Evolutionary conservation across 2,113 vertebrate genomes (phyloP).

Genomic region (Pedetes capensis): DNA sequence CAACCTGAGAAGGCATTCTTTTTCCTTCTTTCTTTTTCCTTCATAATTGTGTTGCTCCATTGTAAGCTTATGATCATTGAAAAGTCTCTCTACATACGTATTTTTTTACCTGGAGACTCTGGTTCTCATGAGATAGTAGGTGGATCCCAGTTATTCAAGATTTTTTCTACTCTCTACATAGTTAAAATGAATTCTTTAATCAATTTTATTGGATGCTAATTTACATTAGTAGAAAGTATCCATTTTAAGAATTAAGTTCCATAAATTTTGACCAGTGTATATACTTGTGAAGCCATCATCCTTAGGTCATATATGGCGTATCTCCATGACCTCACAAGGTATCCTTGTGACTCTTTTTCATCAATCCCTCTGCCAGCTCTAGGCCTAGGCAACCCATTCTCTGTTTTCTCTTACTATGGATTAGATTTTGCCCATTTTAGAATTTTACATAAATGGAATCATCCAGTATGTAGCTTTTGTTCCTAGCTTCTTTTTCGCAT

Average conservation of each 20-base stretch:
- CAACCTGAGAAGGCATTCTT: background rate
- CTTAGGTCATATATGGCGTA: background rate
- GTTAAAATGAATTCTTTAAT: background rate
- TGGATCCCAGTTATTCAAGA: background rate
- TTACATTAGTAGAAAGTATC: background rate
- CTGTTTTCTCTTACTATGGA: background rate
- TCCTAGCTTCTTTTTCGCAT: background rate
- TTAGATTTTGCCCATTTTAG: background rate
- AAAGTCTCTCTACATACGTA: background rate
- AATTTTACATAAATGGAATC: slow-evolving; percentile 6
- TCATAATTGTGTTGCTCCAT: background rate
- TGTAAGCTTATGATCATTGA: background rate
- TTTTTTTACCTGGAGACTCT: background rate
- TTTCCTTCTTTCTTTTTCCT: background rate
- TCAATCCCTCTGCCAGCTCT: background rate
- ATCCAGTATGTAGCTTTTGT: background rate
- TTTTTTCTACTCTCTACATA: background rate
- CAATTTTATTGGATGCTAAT: background rate
- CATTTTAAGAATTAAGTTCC: background rate
- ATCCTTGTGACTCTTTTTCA: background rate
- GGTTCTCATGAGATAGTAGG: background rate
- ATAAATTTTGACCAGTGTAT: background rate
- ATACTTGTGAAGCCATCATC: background rate
- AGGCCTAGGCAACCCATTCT: background rate
- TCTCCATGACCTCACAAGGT: background rate